Conservation (phyloP, 1,140 invertebrate species). For the Potamilus streckersoni region DNA sequence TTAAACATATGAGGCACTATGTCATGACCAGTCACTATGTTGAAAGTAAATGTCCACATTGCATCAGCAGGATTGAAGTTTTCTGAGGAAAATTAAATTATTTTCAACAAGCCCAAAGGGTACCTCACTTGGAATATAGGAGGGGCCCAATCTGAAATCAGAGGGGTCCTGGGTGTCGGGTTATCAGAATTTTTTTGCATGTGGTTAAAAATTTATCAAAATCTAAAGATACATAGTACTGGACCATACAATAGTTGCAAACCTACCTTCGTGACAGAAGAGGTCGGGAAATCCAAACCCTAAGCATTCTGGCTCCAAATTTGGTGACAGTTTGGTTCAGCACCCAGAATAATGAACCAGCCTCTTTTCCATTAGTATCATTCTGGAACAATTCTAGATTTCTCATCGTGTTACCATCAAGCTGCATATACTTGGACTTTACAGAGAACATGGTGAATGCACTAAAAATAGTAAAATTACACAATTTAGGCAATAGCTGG, state of each 20-base stretch:
- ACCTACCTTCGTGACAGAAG: conserved; percentile 55
- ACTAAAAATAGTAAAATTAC: conserved; percentile 30
- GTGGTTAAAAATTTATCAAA: not conserved
- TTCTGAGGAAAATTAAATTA: too few species aligned
- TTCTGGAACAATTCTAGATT: conserved; percentile 60
- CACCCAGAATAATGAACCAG: conserved; percentile 64
- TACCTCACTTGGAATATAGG: too few species aligned
- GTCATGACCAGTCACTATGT: too few species aligned
- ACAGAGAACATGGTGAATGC: conserved; percentile 49
- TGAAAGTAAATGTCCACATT: too few species aligned
- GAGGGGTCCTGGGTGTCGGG: too few species aligned
- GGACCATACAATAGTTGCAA: not conserved
- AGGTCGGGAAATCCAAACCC: conserved; percentile 67
- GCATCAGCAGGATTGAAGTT: too few species aligned
- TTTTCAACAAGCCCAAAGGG: too few species aligned
- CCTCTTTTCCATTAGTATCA: conserved; percentile 50
- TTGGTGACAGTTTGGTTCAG: conserved; percentile 67
- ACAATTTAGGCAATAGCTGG: too few species aligned
- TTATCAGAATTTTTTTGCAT: not conserved
- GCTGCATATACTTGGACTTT: conserved; percentile 46
- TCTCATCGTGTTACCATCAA: conserved; percentile 43
- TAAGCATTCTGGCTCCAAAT: conserved; percentile 64
- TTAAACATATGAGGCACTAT: too few species aligned
- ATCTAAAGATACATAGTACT: not conserved
- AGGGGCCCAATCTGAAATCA: too few species aligned